These are phyloP conservation scores for Phyllostomus hastatus DNA, from an alignment of 2,113 vertebrate species.

Conservation along the genomic window DNA sequence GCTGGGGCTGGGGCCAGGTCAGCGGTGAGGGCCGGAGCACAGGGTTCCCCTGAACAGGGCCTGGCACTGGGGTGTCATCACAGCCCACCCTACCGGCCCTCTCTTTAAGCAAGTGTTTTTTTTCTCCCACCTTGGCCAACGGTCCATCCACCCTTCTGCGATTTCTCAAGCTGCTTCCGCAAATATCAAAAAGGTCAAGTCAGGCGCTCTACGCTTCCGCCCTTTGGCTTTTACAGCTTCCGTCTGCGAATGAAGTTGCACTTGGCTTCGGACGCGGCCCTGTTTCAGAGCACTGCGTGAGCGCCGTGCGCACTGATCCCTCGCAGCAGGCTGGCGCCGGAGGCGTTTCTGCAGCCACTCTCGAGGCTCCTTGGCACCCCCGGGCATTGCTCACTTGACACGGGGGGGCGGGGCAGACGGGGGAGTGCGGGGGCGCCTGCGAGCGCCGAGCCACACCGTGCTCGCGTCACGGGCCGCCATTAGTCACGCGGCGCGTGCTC, in stretches of 20 bases:
- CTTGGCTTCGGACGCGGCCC: background rate
- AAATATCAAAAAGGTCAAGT: background rate
- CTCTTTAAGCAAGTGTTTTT: background rate
- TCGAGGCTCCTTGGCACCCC: background rate
- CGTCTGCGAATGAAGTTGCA: background rate
- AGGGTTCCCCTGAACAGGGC: background rate
- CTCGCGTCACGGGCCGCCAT: conserved; percentile 11
- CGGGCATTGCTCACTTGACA: conserved; percentile 53
- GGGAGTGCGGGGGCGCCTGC: conserved; percentile 49
- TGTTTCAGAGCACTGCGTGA: background rate
- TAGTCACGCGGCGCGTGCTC: conserved; percentile 33
- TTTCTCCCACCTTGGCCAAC: background rate
- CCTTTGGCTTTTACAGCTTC: background rate
- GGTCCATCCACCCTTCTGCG: background rate
- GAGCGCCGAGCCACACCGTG: background rate
- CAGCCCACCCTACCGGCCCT: background rate
- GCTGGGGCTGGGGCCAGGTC: background rate
- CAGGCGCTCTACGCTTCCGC: background rate
- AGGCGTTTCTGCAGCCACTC: background rate
- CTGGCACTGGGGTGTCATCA: background rate
- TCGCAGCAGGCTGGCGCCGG: background rate
- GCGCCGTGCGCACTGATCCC: accelerated
- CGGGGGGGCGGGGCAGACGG: background rate
- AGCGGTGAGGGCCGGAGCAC: background rate
- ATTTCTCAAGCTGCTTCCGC: background rate